phyloP scores from a whole-genome alignment of 2,888 invertebrate genomes.

The Ypsolopha scabrella region DNA sequence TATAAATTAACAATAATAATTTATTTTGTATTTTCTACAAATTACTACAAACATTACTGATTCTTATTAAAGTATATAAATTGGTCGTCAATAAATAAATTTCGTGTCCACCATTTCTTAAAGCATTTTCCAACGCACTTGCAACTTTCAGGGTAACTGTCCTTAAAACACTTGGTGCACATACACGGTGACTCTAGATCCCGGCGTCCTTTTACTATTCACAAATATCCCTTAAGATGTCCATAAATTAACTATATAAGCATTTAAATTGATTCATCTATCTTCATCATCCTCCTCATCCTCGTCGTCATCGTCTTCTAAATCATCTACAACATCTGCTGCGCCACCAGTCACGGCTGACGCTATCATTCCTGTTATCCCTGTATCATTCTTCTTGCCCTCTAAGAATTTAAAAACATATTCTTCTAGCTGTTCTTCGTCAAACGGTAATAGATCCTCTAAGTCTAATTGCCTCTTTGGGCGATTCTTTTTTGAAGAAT shows the following conservation, averaged over 20 bases:
- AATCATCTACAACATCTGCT: conserved; percentile 28
- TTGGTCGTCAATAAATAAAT: no score
- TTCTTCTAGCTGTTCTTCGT: conserved; percentile 53
- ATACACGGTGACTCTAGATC: no score
- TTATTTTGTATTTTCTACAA: no score
- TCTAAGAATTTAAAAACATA: conserved; percentile 49
- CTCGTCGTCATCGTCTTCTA: conserved; percentile 5
- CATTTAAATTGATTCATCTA: conserved; percentile 22
- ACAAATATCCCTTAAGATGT: no score
- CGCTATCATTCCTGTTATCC: conserved; percentile 47
- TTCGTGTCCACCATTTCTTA: no score
- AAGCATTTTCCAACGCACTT: no score
- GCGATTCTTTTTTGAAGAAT: conserved; percentile 26
- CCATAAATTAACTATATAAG: conserved; percentile 1
- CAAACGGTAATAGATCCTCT: conserved; percentile 54
- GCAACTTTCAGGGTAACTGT: no score
- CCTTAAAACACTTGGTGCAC: no score
- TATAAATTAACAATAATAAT: no score
- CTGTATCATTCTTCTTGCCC: conserved; percentile 44
- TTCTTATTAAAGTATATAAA: no score
- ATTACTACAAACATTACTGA: no score
- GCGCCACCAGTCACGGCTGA: conserved; percentile 48
- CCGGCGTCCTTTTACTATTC: no score
- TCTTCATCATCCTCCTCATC: conserved; percentile 31
- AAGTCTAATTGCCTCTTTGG: conserved; percentile 45